Percentiles rank a stretch among this genome's conserved stretches.
phyloP scores from a whole-genome alignment of 2,113 vertebrate species.

The Mohoua ochrocephala region DNA sequence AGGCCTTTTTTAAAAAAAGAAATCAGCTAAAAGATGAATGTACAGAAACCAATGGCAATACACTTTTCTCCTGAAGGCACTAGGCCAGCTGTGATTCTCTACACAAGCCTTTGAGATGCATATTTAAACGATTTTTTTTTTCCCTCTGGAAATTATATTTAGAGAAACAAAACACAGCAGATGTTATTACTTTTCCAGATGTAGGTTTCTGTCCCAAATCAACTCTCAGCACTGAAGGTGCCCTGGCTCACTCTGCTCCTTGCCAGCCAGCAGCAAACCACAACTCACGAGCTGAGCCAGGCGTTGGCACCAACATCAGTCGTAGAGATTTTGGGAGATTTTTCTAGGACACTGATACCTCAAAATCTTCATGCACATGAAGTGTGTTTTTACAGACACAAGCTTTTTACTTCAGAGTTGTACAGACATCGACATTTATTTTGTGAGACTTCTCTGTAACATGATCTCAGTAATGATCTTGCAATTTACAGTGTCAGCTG shows the following conservation, averaged over 20 bases:
- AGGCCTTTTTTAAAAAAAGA: not conserved
- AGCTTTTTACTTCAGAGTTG: not conserved
- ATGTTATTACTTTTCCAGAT: slow-evolving; percentile 53
- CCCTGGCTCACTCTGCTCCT: not conserved
- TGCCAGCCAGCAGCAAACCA: not conserved
- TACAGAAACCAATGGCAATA: slow-evolving; percentile 20
- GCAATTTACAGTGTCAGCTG: not conserved
- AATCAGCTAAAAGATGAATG: slow-evolving; percentile 54
- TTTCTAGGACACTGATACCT: not conserved
- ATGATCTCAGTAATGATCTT: not conserved
- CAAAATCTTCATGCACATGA: not conserved
- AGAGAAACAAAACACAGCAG: slow-evolving; percentile 39
- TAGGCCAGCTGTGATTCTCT: slow-evolving; percentile 68
- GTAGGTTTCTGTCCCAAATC: slow-evolving; percentile 38
- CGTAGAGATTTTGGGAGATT: fast-evolving
- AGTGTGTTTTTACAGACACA: not conserved
- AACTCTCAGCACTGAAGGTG: slow-evolving; percentile 12
- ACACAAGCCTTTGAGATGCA: slow-evolving; percentile 60
- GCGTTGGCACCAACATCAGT: not conserved
- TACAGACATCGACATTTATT: not conserved
- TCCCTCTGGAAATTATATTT: slow-evolving; percentile 63
- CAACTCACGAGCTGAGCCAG: fast-evolving
- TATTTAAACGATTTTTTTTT: slow-evolving; percentile 64
- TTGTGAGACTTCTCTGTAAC: not conserved
- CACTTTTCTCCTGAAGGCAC: slow-evolving; percentile 48